phyloP scores from a whole-genome alignment of 2,888 invertebrate species.

The Carpatolechia fugitivella region DNA sequence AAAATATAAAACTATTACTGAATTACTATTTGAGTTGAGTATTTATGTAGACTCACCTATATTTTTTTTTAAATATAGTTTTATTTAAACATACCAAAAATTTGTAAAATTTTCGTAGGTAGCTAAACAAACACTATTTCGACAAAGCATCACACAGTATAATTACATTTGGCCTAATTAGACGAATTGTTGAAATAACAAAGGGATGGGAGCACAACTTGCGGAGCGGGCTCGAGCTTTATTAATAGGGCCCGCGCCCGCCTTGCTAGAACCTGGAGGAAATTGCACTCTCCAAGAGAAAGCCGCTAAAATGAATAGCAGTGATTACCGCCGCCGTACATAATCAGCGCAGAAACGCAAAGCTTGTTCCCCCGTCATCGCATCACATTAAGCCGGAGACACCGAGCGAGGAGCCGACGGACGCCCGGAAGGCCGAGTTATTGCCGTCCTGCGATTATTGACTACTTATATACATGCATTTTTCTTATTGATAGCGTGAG shows the following conservation, averaged over 20 bases:
- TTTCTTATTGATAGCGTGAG: background rate
- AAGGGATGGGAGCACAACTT: no score
- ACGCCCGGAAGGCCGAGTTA: background rate
- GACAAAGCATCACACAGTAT: no score
- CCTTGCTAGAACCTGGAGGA: background rate
- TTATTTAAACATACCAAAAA: no score
- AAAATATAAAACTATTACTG: no score
- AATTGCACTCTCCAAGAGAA: constrained; percentile 4
- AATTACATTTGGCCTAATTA: no score
- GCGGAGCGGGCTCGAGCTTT: background rate
- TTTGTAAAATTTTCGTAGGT: no score
- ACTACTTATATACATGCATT: background rate
- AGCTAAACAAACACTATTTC: no score
- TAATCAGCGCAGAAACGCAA: constrained; percentile 1
- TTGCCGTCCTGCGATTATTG: background rate
- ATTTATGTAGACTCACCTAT: no score
- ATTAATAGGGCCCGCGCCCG: constrained; percentile 3
- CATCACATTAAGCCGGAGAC: background rate
- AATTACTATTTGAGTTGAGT: no score
- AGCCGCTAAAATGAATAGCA: constrained; percentile 2
- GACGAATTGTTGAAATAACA: no score
- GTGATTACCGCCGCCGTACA: constrained; percentile 7
- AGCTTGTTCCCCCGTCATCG: background rate
- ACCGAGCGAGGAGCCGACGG: background rate
- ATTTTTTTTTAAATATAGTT: no score